These are phyloP conservation scores for Pungitius pungitius DNA, from an alignment of 2,113 vertebrate genomes.

Conservation along the genomic window DNA sequence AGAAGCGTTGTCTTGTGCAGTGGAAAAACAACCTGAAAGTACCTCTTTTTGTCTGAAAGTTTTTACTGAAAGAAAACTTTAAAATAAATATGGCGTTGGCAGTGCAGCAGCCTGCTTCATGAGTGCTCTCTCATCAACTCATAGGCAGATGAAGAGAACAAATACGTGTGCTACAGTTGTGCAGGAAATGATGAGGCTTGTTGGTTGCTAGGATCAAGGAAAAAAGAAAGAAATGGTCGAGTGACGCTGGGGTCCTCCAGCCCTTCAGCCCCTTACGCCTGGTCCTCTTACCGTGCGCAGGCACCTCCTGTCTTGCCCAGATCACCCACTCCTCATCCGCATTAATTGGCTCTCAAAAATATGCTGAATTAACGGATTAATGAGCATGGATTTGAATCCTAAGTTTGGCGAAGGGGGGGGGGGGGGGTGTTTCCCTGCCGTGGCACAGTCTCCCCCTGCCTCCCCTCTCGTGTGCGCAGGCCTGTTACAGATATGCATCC, in stretches of 20 bases:
- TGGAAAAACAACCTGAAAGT: neutral
- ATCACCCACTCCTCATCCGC: constrained; percentile 82
- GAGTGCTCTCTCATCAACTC: neutral
- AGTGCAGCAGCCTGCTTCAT: neutral
- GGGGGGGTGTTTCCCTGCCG: constrained; percentile 81
- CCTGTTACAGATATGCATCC: constrained; percentile 93
- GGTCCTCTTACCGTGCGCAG: constrained; percentile 58
- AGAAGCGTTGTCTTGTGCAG: neutral
- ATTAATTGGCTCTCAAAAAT: constrained; percentile 97
- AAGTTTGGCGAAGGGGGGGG: constrained; percentile 75
- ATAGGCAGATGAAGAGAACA: constrained; percentile 28
- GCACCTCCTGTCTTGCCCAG: constrained; percentile 70
- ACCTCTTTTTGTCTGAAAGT: too few relatives aligned
- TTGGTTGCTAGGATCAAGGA: constrained; percentile 43
- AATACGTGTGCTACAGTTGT: constrained; percentile 10
- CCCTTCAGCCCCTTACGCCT: constrained; percentile 56
- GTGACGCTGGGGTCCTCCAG: constrained; percentile 52
- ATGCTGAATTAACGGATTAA: constrained; percentile 92
- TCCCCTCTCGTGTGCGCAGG: constrained; percentile 80
- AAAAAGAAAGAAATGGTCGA: constrained; percentile 47
- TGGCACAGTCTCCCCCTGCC: constrained; percentile 60
- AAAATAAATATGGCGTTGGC: constrained; percentile 54
- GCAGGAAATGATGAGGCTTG: constrained; percentile 29
- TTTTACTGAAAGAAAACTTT: constrained; percentile 39
- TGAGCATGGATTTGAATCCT: constrained; percentile 82